Evolutionary conservation across 2,797 vertebrate species (phyloP).

Genomic region (Botia almorhae): DNA sequence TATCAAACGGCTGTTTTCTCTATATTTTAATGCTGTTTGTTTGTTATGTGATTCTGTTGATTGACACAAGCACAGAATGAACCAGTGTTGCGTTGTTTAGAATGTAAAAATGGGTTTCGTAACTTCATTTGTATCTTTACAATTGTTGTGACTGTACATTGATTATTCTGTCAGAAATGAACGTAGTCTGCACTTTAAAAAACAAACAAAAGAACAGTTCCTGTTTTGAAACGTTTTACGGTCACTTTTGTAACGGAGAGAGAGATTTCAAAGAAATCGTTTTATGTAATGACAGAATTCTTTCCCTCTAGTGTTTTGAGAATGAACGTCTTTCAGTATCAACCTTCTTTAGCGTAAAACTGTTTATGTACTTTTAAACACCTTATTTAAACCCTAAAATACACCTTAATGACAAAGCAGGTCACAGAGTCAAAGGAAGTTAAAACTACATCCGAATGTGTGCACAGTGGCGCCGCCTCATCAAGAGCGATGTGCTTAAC

Average conservation of each 20-base stretch:
- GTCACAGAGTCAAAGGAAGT: conserved; percentile 20
- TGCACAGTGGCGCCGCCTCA: too few relatives aligned
- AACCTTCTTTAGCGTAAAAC: conserved; percentile 8
- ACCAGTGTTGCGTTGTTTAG: not conserved
- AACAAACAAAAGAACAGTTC: not conserved
- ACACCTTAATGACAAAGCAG: conserved; percentile 15
- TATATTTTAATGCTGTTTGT: conserved; percentile 6
- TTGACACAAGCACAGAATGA: not conserved
- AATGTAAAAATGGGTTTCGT: conserved; percentile 9
- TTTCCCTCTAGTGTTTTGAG: conserved; percentile 11
- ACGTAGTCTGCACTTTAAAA: conserved; percentile 48
- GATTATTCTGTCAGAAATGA: conserved; percentile 34
- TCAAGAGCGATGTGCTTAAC: not conserved
- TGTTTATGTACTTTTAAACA: conserved; percentile 1
- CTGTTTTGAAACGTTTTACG: conserved; percentile 21
- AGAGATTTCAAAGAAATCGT: conserved; percentile 19
- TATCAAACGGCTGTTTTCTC: conserved; percentile 8
- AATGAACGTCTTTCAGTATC: conserved; percentile 6
- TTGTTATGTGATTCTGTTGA: not conserved
- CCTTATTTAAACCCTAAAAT: conserved; percentile 1
- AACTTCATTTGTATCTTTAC: conserved; percentile 35
- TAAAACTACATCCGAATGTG: conserved; percentile 35
- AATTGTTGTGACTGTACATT: conserved; percentile 41
- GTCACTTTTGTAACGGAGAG: conserved; percentile 38
- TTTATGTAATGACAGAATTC: conserved; percentile 5